Conservation (phyloP, 1,140 invertebrate genomes). For the Teleogryllus occipitalis region DNA sequence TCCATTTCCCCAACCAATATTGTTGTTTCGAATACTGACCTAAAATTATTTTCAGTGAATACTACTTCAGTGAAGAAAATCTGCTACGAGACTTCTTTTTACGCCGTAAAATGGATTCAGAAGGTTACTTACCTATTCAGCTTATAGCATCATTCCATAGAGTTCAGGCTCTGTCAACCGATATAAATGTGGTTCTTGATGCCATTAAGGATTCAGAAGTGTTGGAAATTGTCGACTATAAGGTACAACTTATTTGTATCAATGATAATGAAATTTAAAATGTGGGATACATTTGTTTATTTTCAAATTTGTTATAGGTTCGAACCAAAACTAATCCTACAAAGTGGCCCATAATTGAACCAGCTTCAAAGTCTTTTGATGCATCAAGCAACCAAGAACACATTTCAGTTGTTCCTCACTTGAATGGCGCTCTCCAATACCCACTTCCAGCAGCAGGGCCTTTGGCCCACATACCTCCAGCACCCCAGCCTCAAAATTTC, state of each 20-base stretch:
- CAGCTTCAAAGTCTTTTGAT: conserved; percentile 22
- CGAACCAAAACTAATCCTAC: conserved; percentile 69
- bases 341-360: conserved; percentile 76
- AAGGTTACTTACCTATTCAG: conserved; percentile 87
- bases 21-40: conserved; percentile 18
- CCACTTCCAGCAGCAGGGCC: neutral
- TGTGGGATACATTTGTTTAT: conserved; percentile 14
- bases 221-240: conserved; percentile 71
- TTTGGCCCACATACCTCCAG: neutral
- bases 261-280: neutral
- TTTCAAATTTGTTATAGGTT: conserved; percentile 45
- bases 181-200: conserved; percentile 72
- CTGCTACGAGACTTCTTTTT: conserved; percentile 92
- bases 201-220: conserved; percentile 72
- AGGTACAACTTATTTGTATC: conserved; percentile 41
- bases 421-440: neutral
- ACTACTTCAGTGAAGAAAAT: conserved; percentile 98
- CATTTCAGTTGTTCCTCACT: neutral
- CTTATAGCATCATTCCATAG: conserved; percentile 94
- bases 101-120: conserved; percentile 88
- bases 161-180: conserved; percentile 77
- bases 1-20: neutral
- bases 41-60: conserved; percentile 66
- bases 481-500: conserved; percentile 23
- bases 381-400: neutral